phyloP scores from a whole-genome alignment of 2,113 vertebrate genomes.

The Psophia crepitans region DNA sequence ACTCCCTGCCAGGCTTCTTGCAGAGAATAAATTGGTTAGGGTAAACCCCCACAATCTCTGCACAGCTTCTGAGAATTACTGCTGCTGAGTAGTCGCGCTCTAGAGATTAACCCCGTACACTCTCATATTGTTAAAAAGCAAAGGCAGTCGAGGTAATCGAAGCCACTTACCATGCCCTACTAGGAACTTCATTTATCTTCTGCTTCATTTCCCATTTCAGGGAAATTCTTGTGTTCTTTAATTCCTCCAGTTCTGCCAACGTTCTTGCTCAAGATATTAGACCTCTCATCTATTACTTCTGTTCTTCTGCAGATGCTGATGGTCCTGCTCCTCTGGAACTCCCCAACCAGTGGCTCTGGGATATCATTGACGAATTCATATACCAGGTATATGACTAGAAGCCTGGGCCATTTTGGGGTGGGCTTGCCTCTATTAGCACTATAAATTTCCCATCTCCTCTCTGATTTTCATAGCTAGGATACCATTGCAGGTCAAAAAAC shows the following conservation, averaged over 20 bases:
- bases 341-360: constrained; percentile 99
- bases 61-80: not conserved
- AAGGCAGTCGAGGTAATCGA: not conserved
- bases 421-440: not conserved
- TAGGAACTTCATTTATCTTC: not conserved
- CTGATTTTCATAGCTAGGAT: not conserved
- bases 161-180: not conserved
- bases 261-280: not conserved
- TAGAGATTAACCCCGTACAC: not conserved
- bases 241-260: not conserved
- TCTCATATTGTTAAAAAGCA: not conserved
- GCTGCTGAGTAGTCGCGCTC: not conserved
- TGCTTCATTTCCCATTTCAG: not conserved
- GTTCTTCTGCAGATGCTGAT: constrained; percentile 86
- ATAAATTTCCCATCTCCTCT: not conserved
- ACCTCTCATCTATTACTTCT: not conserved
- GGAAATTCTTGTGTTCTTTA: not conserved
- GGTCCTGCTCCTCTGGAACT: constrained; percentile 95
- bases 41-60: not conserved
- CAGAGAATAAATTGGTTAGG: not conserved
- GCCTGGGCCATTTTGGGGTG: not conserved
- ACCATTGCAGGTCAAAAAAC: not conserved
- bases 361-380: constrained; percentile 99
- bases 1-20: not conserved
- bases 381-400: constrained; percentile 80